Conservation (phyloP, 2,888 invertebrate genomes). For the Endomychus coccineus region DNA sequence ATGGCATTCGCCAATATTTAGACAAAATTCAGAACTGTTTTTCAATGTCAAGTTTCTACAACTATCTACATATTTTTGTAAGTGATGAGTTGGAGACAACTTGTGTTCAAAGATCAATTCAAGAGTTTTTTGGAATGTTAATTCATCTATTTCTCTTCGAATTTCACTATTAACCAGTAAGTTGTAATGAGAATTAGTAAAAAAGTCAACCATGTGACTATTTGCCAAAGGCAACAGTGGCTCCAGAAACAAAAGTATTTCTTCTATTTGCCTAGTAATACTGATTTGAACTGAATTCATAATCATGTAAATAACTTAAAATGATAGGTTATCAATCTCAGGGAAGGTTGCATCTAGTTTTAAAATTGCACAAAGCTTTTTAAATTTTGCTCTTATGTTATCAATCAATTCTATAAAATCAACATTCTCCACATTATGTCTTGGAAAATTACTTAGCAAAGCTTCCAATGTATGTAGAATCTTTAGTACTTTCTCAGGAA, state of each 20-base stretch:
- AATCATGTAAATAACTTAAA: conserved; percentile 40
- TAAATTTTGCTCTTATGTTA: conserved; percentile 60
- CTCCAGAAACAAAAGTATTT: conserved; percentile 35
- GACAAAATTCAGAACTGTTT: conserved; percentile 38
- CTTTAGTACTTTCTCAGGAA: conserved; percentile 45
- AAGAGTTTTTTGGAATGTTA: conserved; percentile 44
- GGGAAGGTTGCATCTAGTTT: conserved; percentile 52
- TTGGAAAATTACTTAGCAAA: conserved; percentile 58
- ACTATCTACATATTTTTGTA: conserved; percentile 31
- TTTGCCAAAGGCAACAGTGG: conserved; percentile 50
- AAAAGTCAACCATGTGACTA: conserved; percentile 70
- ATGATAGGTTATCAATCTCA: conserved; percentile 52
- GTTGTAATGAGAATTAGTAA: conserved; percentile 58
- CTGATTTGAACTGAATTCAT: conserved; percentile 28
- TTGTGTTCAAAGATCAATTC: conserved; percentile 46
- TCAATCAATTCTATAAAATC: conserved; percentile 59
- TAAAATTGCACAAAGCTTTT: conserved; percentile 59
- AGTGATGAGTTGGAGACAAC: conserved; percentile 23
- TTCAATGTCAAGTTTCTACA: conserved; percentile 31
- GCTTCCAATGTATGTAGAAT: conserved; percentile 52
- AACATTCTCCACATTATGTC: conserved; percentile 53
- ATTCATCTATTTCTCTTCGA: conserved; percentile 44
- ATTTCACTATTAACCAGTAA: conserved; percentile 51
- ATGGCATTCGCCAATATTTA: conserved; percentile 42
- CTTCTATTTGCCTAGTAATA: conserved; percentile 44